Base-by-base conservation (phyloP, 1,140 invertebrate genomes). In the Leptinotarsa defecta region DNA sequence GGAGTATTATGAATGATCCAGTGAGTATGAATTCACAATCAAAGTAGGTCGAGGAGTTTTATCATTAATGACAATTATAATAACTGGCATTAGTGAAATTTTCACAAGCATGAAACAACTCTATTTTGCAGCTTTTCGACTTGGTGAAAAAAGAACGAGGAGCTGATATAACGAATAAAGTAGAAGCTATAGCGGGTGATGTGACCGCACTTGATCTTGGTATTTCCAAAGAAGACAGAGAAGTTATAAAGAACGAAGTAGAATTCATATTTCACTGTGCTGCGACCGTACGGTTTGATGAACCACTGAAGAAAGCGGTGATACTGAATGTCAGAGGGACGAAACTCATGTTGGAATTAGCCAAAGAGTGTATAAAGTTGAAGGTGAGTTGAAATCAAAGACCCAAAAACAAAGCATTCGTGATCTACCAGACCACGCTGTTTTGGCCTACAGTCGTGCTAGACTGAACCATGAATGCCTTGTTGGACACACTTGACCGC, bases 171-270 rank as follows among this genome's bases (percentile, higher is more conserved):
- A 81, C 90, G 24, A 86, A 91, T 68, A 92, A 93, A 83, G 87
- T 98, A 63, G 84, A 88, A n/a, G 88, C 92, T 2, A 89, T 98
- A 3, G 84, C 86, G 43, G 96, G 96, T 1, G 96, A 99, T 86
- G 92, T 96, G 1, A 86, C 90, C 5, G 80, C 88, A 22, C 89
- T 89, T 19, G 86, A 86, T 13, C 81, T 91, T 6, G 90, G 89
- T 0, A 84, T 91, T 3, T 75, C 82, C 4, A 71, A 81, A 4
- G 65, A 84, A 3, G 88, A 91, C 71, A 81, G 85, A 63, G 77
- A 82, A 48, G 83, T 78, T 4, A 77, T 91, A 0, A 80, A 81
- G 13, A 86, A 90, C 4, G 87, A 94, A 84, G 87, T 89, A 3
- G 86, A 91, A 19, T 86, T 91, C 13, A 89, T 92, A 1, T 91